Evolutionary conservation across 2,888 invertebrate genomes (phyloP).

Genomic region (Pocota personata): DNA sequence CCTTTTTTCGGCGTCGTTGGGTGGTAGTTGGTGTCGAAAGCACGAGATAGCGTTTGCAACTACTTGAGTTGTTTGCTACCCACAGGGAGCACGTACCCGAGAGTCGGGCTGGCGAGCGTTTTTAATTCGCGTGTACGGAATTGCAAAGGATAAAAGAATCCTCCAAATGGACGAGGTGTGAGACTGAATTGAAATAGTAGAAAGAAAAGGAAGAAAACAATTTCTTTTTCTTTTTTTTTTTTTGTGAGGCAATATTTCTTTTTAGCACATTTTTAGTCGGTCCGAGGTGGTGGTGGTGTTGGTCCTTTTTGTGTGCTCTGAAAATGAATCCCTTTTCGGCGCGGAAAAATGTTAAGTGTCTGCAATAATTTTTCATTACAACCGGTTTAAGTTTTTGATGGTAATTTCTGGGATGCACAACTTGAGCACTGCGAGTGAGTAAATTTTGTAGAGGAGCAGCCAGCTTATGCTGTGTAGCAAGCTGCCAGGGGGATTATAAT

Average conservation of each 20-base stretch:
- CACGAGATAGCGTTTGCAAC: constrained; percentile 63
- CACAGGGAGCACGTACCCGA: constrained; percentile 35
- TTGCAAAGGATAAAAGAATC: constrained; percentile 55
- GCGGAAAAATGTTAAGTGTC: constrained; percentile 71
- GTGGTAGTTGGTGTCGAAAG: constrained; percentile 32
- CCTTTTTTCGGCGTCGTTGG: constrained; percentile 15
- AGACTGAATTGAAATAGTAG: constrained; percentile 27
- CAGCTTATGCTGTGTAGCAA: constrained; percentile 39
- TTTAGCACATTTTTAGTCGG: constrained; percentile 51
- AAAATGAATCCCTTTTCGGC: constrained; percentile 61
- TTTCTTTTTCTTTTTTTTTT: not conserved
- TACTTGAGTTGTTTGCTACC: constrained; percentile 69
- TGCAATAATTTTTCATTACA: constrained; percentile 72
- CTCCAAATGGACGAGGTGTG: constrained; percentile 6
- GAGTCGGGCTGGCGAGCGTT: constrained; percentile 21
- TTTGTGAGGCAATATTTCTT: constrained; percentile 57
- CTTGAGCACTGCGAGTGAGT: not conserved
- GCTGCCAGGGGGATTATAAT: constrained; percentile 31
- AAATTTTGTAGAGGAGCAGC: not conserved
- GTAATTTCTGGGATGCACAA: constrained; percentile 54
- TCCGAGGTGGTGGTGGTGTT: too few species aligned
- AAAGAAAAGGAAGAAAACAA: not conserved
- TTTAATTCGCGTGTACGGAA: constrained; percentile 71
- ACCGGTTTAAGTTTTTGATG: constrained; percentile 62
- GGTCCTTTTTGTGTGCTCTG: constrained; percentile 6